phyloP scores from a whole-genome alignment of 2,888 invertebrate genomes.

The Serripes groenlandicus region DNA sequence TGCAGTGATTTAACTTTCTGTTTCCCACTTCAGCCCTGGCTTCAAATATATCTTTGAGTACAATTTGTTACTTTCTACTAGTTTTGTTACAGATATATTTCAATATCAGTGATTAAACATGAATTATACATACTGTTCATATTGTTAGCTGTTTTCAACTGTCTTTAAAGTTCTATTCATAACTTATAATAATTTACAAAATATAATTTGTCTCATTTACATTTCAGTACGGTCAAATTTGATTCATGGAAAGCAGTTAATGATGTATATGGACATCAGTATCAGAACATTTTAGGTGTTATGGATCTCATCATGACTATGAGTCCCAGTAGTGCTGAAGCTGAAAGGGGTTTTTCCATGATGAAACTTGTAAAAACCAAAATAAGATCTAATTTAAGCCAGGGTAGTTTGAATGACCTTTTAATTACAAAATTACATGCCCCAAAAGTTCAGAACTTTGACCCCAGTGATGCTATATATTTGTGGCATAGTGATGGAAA shows the following conservation, averaged over 20 bases:
- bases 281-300: neutral
- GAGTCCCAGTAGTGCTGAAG: conserved; percentile 46
- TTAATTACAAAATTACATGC: neutral
- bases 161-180: no score
- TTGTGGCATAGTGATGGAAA: conserved; percentile 19
- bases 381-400: neutral
- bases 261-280: neutral
- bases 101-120: no score
- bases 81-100: no score
- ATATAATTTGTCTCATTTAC: no score
- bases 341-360: conserved; percentile 51
- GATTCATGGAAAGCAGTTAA: neutral
- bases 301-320: conserved; percentile 32
- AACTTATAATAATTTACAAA: no score
- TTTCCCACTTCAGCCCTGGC: no score
- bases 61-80: no score
- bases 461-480: conserved; percentile 6
- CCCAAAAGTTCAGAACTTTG: neutral
- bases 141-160: no score
- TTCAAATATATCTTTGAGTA: no score
- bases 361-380: conserved; percentile 13
- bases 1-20: no score
- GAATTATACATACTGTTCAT: no score
- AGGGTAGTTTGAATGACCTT: neutral
- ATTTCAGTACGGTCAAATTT: no score